phyloP scores from a whole-genome alignment of 2,888 invertebrate genomes.

The Ptycholaimellus sp. region DNA sequence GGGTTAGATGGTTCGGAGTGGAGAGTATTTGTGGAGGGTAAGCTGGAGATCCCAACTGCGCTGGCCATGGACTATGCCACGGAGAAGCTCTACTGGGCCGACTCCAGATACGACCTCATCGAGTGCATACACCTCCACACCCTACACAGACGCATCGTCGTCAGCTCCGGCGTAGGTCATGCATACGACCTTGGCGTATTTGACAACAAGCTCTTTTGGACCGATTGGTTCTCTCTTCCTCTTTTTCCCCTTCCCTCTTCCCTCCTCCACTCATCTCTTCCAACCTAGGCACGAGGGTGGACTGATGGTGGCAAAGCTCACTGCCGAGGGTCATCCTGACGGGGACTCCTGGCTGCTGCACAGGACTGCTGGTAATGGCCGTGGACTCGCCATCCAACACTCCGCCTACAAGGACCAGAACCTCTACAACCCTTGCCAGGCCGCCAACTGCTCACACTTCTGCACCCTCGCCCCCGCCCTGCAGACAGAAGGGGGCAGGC shows the following conservation, averaged over 20 bases:
- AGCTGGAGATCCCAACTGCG: constrained; percentile 10
- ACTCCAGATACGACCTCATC: constrained; percentile 10
- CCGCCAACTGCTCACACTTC: neutral
- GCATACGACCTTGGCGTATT: constrained; percentile 12
- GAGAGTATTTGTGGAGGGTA: constrained; percentile 11
- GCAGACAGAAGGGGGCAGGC: neutral
- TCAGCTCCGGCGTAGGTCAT: constrained; percentile 10
- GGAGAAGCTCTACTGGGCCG: constrained; percentile 12
- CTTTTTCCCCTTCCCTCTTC: neutral
- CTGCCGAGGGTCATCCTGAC: neutral
- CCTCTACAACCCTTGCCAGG: neutral
- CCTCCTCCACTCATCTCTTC: neutral
- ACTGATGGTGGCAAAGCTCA: neutral
- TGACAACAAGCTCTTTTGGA: constrained; percentile 12
- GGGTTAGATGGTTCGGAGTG: constrained; percentile 1
- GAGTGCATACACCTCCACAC: constrained; percentile 12
- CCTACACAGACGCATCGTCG: constrained; percentile 7
- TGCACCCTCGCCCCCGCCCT: neutral
- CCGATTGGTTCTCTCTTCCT: constrained; percentile 9
- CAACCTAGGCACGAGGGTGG: constrained; percentile 2
- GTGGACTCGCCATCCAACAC: constrained; percentile 13
- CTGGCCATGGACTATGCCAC: constrained; percentile 12
- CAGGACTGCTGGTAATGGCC: constrained; percentile 10
- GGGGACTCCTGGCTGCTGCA: constrained; percentile 4
- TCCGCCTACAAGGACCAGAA: constrained; percentile 8